phyloP scores from a whole-genome alignment of 2,797 vertebrate species.

The Pteronotus mesoamericanus region DNA sequence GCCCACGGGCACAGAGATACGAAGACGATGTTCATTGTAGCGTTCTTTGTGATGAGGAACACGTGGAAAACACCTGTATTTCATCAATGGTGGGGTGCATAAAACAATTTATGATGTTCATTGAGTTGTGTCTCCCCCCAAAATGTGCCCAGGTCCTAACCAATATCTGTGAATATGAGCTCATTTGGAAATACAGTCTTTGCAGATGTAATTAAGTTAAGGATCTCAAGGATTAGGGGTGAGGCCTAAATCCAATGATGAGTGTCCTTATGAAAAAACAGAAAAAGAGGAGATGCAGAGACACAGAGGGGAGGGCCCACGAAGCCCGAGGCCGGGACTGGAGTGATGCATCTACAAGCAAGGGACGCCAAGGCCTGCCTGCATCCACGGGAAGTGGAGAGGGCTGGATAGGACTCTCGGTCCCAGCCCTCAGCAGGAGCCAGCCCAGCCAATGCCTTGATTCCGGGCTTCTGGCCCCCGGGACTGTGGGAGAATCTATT shows the following conservation, averaged over 20 bases:
- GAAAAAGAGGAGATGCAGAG: background rate
- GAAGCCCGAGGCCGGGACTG: background rate
- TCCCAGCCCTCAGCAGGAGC: background rate
- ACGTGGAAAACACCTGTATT: background rate
- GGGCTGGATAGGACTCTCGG: background rate
- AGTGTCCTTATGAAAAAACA: background rate
- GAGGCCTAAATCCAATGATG: background rate
- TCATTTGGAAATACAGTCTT: background rate
- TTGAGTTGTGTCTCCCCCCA: background rate
- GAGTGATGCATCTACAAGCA: background rate
- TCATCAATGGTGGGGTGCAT: background rate
- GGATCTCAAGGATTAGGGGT: background rate
- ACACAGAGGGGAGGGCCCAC: background rate
- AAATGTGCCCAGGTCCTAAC: background rate
- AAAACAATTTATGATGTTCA: background rate
- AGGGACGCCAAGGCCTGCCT: background rate
- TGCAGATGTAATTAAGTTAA: background rate
- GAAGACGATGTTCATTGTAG: background rate
- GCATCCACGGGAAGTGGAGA: background rate
- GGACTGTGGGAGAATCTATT: background rate
- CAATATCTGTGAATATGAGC: background rate
- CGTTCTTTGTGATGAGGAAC: background rate
- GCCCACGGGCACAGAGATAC: background rate
- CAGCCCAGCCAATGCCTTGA: too few species aligned
- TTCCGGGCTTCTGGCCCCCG: background rate